Evolutionary conservation across 2,888 invertebrate species (phyloP), one percentile per base, ranked within the genome.

Genomic region (Cerastoderma edule): DNA sequence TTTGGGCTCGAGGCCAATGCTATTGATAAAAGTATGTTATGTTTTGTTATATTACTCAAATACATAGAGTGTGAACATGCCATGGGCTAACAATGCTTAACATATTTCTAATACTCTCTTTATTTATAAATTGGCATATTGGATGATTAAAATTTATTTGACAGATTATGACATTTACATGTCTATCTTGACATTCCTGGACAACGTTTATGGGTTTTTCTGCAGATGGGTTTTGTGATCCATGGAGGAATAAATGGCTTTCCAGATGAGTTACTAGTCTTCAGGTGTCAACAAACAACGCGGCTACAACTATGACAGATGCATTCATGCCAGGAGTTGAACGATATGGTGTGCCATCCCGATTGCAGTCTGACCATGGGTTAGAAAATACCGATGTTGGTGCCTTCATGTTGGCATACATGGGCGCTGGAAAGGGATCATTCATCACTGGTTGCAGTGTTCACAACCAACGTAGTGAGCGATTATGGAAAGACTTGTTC

Each of bases 391-490:
- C 50, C 13, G 54, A 35, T 28, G 77, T 82, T 1, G 60, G 44
- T 50, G 65, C 39, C 0, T 72, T 72, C 32, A 84, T 85, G 83
- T 27, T 69, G 24, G 33, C 50, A 4, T 6, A 68, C 39, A 57
- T 79, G 50, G 85, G 83, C 32, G 13, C 65, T 16, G 68, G 54
- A 10, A 8, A 71, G n/a, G 54, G 83, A 83, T 57, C 57, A 22
- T 75, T 56, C 46, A 77, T 84, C n/a, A 66, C 75, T 28, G 84
- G 84, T 2, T 56, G 33, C 28, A 78, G 78, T 39, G 73, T 75
- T 24, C 84, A 84, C 67, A 84, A 84, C 50, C 80, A 81, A 27
- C 48, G 84, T n/a, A 83, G 80, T 24, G 82, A 84, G 53, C 24
- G 82, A 24, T 30, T 77, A 22, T 81, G 77, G 84, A 53, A 76